Percentiles rank a stretch among this genome's conserved stretches.
Evolutionary conservation across 2,113 vertebrate genomes (phyloP).

Genomic region (Cyanocitta stelleri): DNA sequence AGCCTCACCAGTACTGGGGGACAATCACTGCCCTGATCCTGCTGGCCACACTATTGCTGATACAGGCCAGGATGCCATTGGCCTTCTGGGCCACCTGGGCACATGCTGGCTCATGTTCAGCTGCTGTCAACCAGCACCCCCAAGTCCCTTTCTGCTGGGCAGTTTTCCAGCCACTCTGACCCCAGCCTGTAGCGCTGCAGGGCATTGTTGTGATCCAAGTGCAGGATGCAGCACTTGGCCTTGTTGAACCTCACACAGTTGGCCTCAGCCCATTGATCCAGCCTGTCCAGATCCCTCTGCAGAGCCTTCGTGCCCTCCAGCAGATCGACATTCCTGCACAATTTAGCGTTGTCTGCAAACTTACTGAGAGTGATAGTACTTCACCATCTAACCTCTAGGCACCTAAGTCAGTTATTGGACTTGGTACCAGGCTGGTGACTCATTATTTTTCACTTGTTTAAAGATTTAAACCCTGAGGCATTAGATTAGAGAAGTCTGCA

Average conservation of each 20-base stretch:
- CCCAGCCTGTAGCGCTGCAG: not conserved
- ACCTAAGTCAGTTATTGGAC: not conserved
- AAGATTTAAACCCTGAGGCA: not conserved
- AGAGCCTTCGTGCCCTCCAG: not conserved
- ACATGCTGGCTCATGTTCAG: not conserved
- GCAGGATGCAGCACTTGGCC: not conserved
- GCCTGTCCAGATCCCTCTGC: not conserved
- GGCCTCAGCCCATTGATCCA: not conserved
- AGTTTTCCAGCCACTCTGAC: not conserved
- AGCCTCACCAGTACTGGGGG: rapidly evolving
- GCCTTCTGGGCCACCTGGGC: not conserved
- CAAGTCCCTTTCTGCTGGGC: not conserved
- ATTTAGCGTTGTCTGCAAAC: not conserved
- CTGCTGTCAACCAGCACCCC: not conserved
- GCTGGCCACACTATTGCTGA: not conserved
- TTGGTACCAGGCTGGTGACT: not conserved
- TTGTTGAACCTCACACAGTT: not conserved
- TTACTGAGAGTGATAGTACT: not conserved
- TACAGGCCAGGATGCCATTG: not conserved
- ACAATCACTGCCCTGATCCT: rapidly evolving
- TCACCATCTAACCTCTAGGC: not conserved
- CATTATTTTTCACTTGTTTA: not conserved
- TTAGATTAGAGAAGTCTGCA: not conserved
- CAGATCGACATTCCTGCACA: not conserved
- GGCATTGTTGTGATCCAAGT: rapidly evolving